phyloP scores from a whole-genome alignment of 2,113 vertebrate species.

The Megaptera novaeangliae region DNA sequence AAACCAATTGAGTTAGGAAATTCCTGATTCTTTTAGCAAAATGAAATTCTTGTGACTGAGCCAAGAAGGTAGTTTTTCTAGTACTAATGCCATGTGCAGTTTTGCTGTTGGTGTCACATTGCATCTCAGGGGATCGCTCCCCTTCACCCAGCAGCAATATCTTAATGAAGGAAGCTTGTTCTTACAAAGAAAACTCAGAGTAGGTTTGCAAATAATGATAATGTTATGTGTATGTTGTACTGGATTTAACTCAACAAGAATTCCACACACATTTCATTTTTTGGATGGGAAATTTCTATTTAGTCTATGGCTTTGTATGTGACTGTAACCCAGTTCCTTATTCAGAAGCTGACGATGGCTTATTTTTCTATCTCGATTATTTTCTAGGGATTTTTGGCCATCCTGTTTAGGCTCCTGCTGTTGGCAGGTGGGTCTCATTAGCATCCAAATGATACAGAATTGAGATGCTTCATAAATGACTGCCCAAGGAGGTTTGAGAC shows the following conservation, averaged over 20 bases:
- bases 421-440: constrained; percentile 10
- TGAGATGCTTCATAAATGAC: background rate
- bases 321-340: constrained; percentile 31
- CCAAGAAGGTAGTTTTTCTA: background rate
- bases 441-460: background rate
- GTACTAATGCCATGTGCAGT: background rate
- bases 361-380: constrained; percentile 63
- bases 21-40: background rate
- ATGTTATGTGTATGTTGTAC: background rate
- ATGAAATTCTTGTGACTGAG: background rate
- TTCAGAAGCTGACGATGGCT: background rate
- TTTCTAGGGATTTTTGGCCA: constrained; percentile 61
- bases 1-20: background rate
- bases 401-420: background rate
- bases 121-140: background rate
- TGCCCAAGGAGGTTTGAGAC: background rate
- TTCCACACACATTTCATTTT: constrained; percentile 30
- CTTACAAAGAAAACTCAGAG: background rate
- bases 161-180: background rate
- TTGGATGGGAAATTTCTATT: constrained; percentile 61
- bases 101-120: background rate
- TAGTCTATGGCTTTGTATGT: constrained; percentile 64
- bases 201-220: background rate
- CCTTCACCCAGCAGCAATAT: background rate
- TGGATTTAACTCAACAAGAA: background rate